These are phyloP conservation scores for Nemotelus nigrinus DNA, from an alignment of 2,888 invertebrate genomes.

Conservation along the genomic window DNA sequence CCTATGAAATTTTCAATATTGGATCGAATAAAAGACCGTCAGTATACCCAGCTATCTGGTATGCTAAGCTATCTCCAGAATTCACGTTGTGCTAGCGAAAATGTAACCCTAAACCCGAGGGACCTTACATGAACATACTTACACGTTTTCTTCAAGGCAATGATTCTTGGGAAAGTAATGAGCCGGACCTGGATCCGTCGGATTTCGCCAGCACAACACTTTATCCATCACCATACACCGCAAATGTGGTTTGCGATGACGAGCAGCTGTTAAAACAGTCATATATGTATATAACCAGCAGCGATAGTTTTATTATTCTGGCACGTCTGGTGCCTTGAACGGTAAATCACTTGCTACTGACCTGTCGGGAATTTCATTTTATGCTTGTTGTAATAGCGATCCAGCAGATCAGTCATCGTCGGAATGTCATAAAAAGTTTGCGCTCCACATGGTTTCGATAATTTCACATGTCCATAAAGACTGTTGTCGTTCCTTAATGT, in stretches of 20 bases:
- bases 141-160: conserved; percentile 28
- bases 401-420: conserved; percentile 19
- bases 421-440: conserved; percentile 34
- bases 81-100: no score
- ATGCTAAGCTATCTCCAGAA: no score
- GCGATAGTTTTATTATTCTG: not conserved
- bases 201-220: conserved; percentile 66
- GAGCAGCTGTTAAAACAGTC: conserved; percentile 28
- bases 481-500: conserved; percentile 13
- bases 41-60: no score
- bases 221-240: conserved; percentile 67
- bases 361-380: conserved; percentile 42
- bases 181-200: conserved; percentile 68
- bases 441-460: conserved; percentile 10
- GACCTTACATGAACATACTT: not conserved
- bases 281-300: no score
- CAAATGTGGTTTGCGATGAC: conserved; percentile 59
- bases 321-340: not conserved
- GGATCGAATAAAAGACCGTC: no score
- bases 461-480: conserved; percentile 33
- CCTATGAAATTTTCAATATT: no score
- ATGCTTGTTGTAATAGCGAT: conserved; percentile 35
- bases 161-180: conserved; percentile 58
- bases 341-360: not conserved
- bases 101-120: no score